Percentiles rank a stretch among this genome's conserved stretches.
phyloP scores from a whole-genome alignment of 2,888 invertebrate species.

The Eulithis testata region DNA sequence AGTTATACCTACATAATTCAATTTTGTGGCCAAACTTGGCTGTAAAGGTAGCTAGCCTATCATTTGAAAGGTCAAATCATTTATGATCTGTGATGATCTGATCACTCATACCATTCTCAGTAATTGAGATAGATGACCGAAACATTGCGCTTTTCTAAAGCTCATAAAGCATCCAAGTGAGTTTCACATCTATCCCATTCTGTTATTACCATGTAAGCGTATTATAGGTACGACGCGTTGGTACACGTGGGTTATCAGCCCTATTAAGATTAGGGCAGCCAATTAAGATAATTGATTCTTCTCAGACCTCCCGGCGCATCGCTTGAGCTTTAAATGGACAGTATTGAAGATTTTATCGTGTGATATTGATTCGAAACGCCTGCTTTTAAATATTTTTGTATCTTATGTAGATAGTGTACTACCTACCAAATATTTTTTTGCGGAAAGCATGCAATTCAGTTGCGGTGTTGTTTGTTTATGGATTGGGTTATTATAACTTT shows the following conservation, averaged over 20 bases:
- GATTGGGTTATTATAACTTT: no score
- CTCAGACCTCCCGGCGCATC: conserved; percentile 61
- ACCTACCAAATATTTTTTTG: no score
- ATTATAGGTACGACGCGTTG: conserved; percentile 52
- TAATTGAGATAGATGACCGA: no score
- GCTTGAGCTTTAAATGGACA: conserved; percentile 53
- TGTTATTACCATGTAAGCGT: background rate
- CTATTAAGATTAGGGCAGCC: conserved; percentile 76
- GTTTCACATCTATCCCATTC: conserved; percentile 15
- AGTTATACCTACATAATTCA: no score
- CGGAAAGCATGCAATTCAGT: no score
- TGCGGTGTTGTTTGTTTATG: no score
- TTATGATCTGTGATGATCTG: no score
- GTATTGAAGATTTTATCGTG: conserved; percentile 40
- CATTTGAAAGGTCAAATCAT: no score
- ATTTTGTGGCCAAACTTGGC: no score
- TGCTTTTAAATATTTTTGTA: conserved; percentile 16
- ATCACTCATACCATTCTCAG: no score
- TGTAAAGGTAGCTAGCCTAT: no score
- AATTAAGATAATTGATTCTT: conserved; percentile 81
- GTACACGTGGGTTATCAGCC: conserved; percentile 62
- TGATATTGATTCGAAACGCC: conserved; percentile 43
- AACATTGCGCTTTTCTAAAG: no score
- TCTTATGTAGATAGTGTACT: background rate
- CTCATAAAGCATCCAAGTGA: background rate